Evolutionary conservation across 1,140 invertebrate species (phyloP).

Genomic region (Trinorchestia longiramus): DNA sequence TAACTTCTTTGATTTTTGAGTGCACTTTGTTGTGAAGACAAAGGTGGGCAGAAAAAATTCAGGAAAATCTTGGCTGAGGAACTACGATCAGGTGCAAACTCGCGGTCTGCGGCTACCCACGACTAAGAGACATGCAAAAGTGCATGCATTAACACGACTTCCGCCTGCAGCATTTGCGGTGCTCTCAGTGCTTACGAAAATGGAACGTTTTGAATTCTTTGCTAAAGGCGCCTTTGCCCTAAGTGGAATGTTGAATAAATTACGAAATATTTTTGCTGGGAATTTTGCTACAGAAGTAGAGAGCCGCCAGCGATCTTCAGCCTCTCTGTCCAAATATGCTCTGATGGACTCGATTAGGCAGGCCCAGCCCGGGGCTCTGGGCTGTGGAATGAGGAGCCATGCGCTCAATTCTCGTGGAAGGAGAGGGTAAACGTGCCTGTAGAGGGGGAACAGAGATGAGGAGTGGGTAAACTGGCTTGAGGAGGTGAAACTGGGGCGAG

Average conservation of each 20-base stretch:
- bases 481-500: too few relatives aligned
- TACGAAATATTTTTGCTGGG: constrained; percentile 29
- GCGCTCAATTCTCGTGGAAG: too few relatives aligned
- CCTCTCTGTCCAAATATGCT: neutral
- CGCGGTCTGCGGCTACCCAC: neutral
- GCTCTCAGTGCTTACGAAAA: neutral
- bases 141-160: neutral
- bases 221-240: constrained; percentile 1
- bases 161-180: neutral
- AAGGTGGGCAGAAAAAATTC: neutral
- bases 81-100: neutral
- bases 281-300: constrained; percentile 11
- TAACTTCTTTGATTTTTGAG: neutral
- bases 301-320: neutral
- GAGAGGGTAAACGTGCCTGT: neutral
- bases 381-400: too few relatives aligned
- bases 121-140: neutral
- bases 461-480: neutral
- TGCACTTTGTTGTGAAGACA: neutral
- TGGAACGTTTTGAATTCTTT: neutral
- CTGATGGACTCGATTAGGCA: constrained; percentile 29
- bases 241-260: constrained; percentile 39
- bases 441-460: neutral
- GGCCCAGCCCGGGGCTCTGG: neutral
- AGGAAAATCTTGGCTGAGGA: neutral